phyloP scores from a whole-genome alignment of 1,140 invertebrate genomes.

The Meloidogyne floridensis region DNA sequence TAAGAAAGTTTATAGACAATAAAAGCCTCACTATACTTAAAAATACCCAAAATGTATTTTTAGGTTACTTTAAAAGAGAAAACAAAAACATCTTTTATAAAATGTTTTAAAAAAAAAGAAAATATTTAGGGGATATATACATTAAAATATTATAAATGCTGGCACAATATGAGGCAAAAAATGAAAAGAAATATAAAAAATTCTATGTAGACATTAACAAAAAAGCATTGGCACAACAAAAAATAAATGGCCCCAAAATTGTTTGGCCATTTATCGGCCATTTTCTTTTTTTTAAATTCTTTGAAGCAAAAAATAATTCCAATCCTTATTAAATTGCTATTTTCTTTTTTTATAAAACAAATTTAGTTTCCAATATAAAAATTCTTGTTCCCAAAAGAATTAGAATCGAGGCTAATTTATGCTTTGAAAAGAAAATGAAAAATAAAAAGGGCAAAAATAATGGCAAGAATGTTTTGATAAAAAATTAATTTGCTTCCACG shows the following conservation, averaged over 20 bases:
- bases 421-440: background rate
- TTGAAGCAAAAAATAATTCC: conserved; percentile 3
- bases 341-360: background rate
- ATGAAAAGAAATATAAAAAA: background rate
- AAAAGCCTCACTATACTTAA: no score
- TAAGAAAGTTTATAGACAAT: no score
- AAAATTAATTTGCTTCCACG: background rate
- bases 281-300: background rate
- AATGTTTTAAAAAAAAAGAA: no score
- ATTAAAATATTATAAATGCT: no score
- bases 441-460: background rate
- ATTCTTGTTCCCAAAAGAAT: background rate
- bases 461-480: background rate
- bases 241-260: background rate
- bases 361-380: background rate
- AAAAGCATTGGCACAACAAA: background rate
- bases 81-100: no score
- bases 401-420: background rate
- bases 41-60: no score
- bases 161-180: background rate
- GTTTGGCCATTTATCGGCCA: conserved; percentile 5
- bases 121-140: no score
- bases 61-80: no score
- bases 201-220: background rate
- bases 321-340: background rate